Base-by-base conservation (phyloP, 2,888 invertebrate genomes). In the Invenusta paracnida region DNA sequence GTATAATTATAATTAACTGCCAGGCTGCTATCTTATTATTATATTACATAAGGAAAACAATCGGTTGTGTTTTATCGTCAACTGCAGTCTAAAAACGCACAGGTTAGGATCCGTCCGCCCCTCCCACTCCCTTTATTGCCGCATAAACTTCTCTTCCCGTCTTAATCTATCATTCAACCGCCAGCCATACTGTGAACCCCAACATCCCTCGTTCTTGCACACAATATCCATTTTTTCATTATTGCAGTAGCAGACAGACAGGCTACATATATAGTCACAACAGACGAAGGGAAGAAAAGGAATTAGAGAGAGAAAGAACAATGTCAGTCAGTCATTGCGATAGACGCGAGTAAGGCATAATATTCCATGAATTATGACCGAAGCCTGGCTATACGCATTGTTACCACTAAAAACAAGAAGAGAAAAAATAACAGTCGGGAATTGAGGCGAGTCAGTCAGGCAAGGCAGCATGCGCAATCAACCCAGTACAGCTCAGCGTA, bases 331-430 rank as follows among this genome's bases (percentile, higher is more conserved):
- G 73, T 73, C 73, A 73, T 73, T 73, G 73, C 73, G 73, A 73
- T 23, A 73, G 73, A 73, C 73, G 25, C 73, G 73, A 23, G 73
- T 23, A 23, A 23, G 73, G 73, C 23, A 73, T 73, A 73, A 13
- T 73, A 73, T 73, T 73, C 73, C 25, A 73, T 73, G 73, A 73
- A 73, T 73, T 73, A 73, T 73, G 73, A 73, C 73, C 73, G 73
- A 73, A 73, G 73, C 73, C 27, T 13, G 73, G 73, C 23, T 73
- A 5, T 13, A 73, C 73, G 73, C 73, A 73, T 73, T 73, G 73
- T 73, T 73, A 73, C 73, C 73, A 73, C 23, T 73, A 73, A 73
- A 73, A 73, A 73, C 73, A 73, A 73, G 73, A 73, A 73, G 73
- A 23, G 73, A 23, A 73, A 73, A 73, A 73, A 73, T 23, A 73